Base-by-base conservation (phyloP, 2,888 invertebrate species). In the Cerastis leucographa region DNA sequence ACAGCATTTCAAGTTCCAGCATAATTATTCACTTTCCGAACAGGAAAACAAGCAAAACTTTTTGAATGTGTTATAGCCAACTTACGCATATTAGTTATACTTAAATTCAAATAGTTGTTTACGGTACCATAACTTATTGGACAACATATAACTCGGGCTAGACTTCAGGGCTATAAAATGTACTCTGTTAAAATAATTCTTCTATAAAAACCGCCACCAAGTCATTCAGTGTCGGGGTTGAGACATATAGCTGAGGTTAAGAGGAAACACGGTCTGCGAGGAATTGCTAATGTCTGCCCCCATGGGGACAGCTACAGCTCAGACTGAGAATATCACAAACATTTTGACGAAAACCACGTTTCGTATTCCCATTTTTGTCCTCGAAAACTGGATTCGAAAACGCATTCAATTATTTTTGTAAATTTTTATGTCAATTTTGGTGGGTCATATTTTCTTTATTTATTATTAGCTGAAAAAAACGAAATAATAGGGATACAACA, bases 81-180 rank as follows among this genome's bases (percentile, higher is more conserved):
- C 62, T 44, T 25, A 51, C 35, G 11, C 9, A 54, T 44, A n/a
- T n/a, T 8, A 42, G 4, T 46, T 54, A 19, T 12, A 64, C 54
- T 61, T 11, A 17, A 61, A 19, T 42, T 51, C 11, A 25, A 64
- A 22, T 29, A 66, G 61, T 19, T 61, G 9, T 61, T 35, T 22
- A 19, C 19, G 29, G 79, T 64, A n/a, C 40, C 29, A n/a, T 62
- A 46, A 51, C 1, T 44, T n/a, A 64, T 46, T 5, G 11, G 54
- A 62, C 29, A 64, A 40, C 29, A 77, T 77, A 42, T 62, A 68
- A 46, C 1, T 1, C 29, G n/a, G n/a, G n/a, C 14, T 46, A 62
- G 25, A 69, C 12, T 22, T 19, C 2, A 42, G 2, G 46, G 19
- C 19, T 8, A 77, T 59, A 77, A 42, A 49, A 56, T n/a, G 40